phyloP scores from a whole-genome alignment of 2,888 invertebrate species.

The Hemicrepidius hirtus region DNA sequence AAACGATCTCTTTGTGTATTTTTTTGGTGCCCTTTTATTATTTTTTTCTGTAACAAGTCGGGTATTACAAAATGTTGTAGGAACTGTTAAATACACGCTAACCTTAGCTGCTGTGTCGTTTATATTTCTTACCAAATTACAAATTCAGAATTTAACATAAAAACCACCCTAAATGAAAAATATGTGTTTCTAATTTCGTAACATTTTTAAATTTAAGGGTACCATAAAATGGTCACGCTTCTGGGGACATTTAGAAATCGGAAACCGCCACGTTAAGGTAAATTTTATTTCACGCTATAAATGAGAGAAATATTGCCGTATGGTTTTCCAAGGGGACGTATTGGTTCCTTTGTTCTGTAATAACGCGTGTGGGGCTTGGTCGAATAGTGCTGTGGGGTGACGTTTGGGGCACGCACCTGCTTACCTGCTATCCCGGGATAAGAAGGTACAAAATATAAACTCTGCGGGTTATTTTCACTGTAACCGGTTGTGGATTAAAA shows the following conservation, averaged over 20 bases:
- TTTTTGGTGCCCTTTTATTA: too few species aligned
- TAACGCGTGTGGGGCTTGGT: slow-evolving; percentile 36
- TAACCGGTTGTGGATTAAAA: slow-evolving; percentile 9
- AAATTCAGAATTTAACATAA: neutral
- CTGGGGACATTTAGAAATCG: neutral
- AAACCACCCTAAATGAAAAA: too few species aligned
- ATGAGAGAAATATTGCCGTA: slow-evolving; percentile 22
- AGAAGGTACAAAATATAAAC: neutral
- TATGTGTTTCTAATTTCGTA: too few species aligned
- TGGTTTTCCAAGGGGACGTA: slow-evolving; percentile 1
- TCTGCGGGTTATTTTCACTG: neutral
- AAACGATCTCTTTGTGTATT: too few species aligned
- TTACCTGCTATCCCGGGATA: slow-evolving; percentile 34
- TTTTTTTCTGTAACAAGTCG: too few species aligned
- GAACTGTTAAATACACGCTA: too few species aligned
- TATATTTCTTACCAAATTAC: too few species aligned
- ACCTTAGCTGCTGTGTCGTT: too few species aligned
- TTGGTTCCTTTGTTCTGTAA: slow-evolving; percentile 34
- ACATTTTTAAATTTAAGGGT: neutral
- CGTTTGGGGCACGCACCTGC: slow-evolving; percentile 38
- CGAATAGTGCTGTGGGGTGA: slow-evolving; percentile 14
- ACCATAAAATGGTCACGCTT: slow-evolving; percentile 19
- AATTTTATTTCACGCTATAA: slow-evolving; percentile 27
- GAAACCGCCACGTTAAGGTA: slow-evolving; percentile 6
- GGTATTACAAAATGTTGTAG: too few species aligned